Evolutionary conservation across 2,797 vertebrate species (phyloP), one percentile per base, ranked within the genome.

Genomic region (Acrocephalus scirpaceus): DNA sequence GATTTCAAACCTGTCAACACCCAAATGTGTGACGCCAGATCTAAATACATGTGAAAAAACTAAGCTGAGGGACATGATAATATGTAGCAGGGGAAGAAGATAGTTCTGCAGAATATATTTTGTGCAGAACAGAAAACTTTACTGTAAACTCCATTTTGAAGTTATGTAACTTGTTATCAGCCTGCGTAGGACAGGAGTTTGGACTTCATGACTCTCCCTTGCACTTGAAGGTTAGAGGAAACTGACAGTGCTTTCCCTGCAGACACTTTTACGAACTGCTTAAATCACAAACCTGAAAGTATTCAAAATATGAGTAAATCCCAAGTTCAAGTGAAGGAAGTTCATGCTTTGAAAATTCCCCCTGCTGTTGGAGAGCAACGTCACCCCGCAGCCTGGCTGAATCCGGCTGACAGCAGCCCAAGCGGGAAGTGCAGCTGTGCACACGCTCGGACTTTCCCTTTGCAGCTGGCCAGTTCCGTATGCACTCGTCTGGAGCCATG

Each of bases 1-100:
- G 73, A 90, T 96, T 96, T 96, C 85, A 83, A 95, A 94, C 71
- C 79, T 97, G 87, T 78, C 91, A 92, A 94, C 92, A 90, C 82
- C 86, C 61, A 25, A 96, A 96, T 57, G 82, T 90, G 96, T 88
- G 69, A 95, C 81, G 86, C 88, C 47, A 94, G 79, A 81, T 94
- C 93, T 94, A 90, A 54, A 57, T 90, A 86, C 90, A 95, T 88
- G 95, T 73, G 91, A 87, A 95, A 83, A 84, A 94, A 79, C 60
- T 79, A 65, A 93, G 58, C 80, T 66, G 90, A 88, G 81, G 78
- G 75, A 93, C 84, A 72, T 16, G 65, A 10, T 78, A 86, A 93
- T 81, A 50, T 82, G 66, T 36, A 79, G 64, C 76, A 86, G 27
- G 23, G 42, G 34, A 83, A 86, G 53, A 64, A 90, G 70, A 91